A percentile compares a stretch with the other conserved stretches of the same genome.
Conservation (phyloP, 2,113 vertebrate genomes). For the Leptobrachium leishanense region DNA sequence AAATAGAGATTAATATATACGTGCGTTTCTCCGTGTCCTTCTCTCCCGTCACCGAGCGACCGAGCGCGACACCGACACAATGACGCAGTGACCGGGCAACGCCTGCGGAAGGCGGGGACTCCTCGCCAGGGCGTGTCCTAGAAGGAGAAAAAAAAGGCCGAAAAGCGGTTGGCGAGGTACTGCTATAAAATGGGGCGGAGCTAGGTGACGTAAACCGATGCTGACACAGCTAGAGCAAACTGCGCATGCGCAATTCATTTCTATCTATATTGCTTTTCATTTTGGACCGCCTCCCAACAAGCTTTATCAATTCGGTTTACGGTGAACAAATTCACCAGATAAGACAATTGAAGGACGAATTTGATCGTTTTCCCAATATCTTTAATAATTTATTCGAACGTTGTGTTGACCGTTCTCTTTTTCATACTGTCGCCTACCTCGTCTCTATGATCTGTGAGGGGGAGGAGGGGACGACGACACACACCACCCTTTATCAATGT, state of each 20-base stretch:
- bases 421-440: no score
- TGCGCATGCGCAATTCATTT: neutral
- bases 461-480: no score
- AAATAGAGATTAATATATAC: slow-evolving; percentile 19
- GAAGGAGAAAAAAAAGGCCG: neutral
- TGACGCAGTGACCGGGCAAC: slow-evolving; percentile 37
- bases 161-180: neutral
- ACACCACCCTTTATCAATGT: no score
- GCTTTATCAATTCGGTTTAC: slow-evolving; percentile 9
- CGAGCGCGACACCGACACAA: slow-evolving; percentile 44
- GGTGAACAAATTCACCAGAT: neutral
- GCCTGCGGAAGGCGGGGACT: slow-evolving; percentile 16
- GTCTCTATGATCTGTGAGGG: no score
- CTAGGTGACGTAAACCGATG: neutral
- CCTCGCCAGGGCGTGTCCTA: neutral
- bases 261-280: neutral
- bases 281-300: neutral
- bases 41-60: slow-evolving; percentile 33
- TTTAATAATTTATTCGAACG: no score
- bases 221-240: neutral
- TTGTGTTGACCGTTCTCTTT: no score
- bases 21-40: slow-evolving; percentile 33
- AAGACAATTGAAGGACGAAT: no score
- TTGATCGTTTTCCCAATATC: no score
- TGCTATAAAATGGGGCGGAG: neutral